Evolutionary conservation across 2,888 invertebrate species (phyloP).

Genomic region (Dynastes maya): DNA sequence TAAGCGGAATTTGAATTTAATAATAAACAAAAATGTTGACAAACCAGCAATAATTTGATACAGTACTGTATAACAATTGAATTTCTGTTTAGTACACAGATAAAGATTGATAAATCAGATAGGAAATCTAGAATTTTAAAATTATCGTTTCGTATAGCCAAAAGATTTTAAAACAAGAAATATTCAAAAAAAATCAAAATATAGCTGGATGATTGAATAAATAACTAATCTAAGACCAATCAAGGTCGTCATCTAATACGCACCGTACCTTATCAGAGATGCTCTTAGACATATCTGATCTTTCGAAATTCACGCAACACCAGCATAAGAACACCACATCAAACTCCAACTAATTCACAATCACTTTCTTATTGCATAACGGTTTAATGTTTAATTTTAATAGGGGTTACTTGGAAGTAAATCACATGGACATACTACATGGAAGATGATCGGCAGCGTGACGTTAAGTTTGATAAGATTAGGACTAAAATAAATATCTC

Average conservation of each 20-base stretch:
- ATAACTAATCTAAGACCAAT: no score
- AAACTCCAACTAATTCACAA: slow-evolving; percentile 9
- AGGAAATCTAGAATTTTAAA: no score
- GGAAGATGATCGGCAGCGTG: neutral
- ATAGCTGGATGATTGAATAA: no score
- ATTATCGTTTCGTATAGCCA: no score
- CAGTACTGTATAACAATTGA: no score
- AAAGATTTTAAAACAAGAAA: no score
- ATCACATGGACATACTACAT: neutral
- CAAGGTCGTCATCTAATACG: neutral
- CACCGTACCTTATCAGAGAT: slow-evolving; percentile 29
- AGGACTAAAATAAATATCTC: slow-evolving; percentile 35
- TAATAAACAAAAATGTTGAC: neutral
- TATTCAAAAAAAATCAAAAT: no score
- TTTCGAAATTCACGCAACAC: slow-evolving; percentile 28
- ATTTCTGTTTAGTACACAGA: no score
- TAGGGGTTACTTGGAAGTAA: slow-evolving; percentile 21
- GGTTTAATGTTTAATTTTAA: slow-evolving; percentile 3
- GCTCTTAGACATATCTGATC: slow-evolving; percentile 29
- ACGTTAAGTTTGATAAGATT: slow-evolving; percentile 44
- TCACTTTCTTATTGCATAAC: slow-evolving; percentile 32
- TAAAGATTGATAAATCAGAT: no score
- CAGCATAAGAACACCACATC: slow-evolving; percentile 17
- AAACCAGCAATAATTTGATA: neutral
- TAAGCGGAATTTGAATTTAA: neutral